Evolutionary conservation across 2,888 invertebrate species (phyloP), one percentile per base, ranked within the genome.

Genomic region (Acronicta psi): DNA sequence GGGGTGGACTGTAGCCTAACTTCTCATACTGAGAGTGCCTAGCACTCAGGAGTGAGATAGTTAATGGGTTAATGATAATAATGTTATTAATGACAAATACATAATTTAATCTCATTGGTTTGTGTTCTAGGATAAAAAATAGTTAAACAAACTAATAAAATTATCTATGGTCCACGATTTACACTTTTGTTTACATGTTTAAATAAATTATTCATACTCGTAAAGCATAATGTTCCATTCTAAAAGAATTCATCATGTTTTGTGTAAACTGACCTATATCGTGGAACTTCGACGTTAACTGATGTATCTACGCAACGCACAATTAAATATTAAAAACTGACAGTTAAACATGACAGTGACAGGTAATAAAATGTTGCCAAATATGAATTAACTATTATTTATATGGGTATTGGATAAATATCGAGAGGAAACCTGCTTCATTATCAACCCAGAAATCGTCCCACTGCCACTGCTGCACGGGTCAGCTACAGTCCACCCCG

Each of bases 181-280:
- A 23, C 23, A 23, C 4, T 10, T 49, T 11, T 73, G 70, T 73
- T 63, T 75, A 73, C 47, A 52, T 18, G 67, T 73, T 67, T 59
- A 60, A 65, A 75, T 75, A 73, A 70, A 75, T 73, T 66, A 75
- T 62, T 40, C 31, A 23, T 14, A 29, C 18, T 70, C 67, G 59
- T 75, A 75, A 75, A 75, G 20, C 57, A 61, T 50, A 9, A 25
- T 54, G 64, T 61, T 61, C 59, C 49, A 65, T 73, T 69, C 53
- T 40, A 42, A 70, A 73, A 75, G 70, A 75, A 75, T 75, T 51
- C 75, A 75, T 75, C 75, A 75, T 67, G 16, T 44, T 8, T 18
- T 59, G 63, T 31, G 56, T 75, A 73, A 70, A 70, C 75, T 75
- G 65, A 75, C 75, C 75, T 55, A 75, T 45, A 68, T 75, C 42